These are phyloP conservation scores for Antitype chi DNA, from an alignment of 2,888 invertebrate genomes.

Conservation along the genomic window DNA sequence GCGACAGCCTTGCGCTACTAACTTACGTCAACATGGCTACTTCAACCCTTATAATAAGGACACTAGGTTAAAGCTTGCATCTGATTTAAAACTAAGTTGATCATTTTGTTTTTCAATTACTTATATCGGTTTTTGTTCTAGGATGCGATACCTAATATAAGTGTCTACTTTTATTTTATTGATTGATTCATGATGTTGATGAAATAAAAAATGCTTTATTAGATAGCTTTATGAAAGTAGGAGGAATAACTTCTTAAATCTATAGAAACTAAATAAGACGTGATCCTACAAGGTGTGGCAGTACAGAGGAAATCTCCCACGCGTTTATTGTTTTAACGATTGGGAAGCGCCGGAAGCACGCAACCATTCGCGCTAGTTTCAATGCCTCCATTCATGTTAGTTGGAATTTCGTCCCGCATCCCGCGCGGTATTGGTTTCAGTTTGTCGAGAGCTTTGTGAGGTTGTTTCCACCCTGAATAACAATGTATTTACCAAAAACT, in stretches of 20 bases:
- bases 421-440: not conserved
- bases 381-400: too few species aligned
- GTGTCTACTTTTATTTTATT: not conserved
- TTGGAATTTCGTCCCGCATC: not conserved
- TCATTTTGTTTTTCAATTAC: not conserved
- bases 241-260: not conserved
- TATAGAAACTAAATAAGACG: not conserved
- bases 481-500: not conserved
- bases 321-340: not conserved
- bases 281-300: not conserved
- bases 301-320: not conserved
- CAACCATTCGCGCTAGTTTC: not conserved
- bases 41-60: constrained; percentile 11
- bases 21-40: constrained; percentile 8
- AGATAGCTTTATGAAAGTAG: not conserved
- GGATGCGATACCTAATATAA: not conserved
- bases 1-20: constrained; percentile 51
- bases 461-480: not conserved
- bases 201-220: not conserved
- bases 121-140: not conserved
- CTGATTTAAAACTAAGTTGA: not conserved
- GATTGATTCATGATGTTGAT: not conserved
- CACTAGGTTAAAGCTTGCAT: not conserved
- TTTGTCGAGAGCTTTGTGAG: not conserved
- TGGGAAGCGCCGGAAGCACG: not conserved